Base-by-base conservation (phyloP, 2,113 vertebrate genomes). In the Glareola pratincola region DNA sequence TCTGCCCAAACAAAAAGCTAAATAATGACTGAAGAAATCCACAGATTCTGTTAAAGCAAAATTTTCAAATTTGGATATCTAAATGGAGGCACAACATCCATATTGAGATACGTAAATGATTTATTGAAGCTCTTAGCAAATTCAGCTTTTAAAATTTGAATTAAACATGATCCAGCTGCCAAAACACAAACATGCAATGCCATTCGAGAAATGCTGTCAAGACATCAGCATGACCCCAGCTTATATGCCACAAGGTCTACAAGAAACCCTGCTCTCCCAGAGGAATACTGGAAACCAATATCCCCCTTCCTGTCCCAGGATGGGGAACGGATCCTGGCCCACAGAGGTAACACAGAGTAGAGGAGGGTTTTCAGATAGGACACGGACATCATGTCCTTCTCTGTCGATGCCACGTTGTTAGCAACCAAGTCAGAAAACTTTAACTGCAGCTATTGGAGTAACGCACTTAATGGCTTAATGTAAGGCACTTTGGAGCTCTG, bases 381-480 rank as follows among this genome's bases (percentile, higher is more conserved):
- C 22, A 22, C 76, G 56, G 77, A 91, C 92, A 82, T 69, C 27
- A 10, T 2, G 1, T 68, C 10, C 4, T 2, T 56, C 39, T 72
- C 66, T 76, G 27, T 8, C 78, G 59, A 10, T 41, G 34, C 8
- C 11, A 5, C n/a, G 24, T 53, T 68, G 45, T 47, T 87, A 94
- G 48, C 69, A 87, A 71, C 6, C 12, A 78, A 57, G 26, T 47
- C 43, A 62, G 66, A 89, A 69, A 87, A 48, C 27, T 89, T 89
- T 41, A 83, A 67, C 39, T 64, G 92, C 92, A 68, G 36, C 29
- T 66, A 7, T 7, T 68, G 66, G n/a, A 93, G 16, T 81, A 86
- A 45, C 75, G n/a, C 29, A 73, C 32, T 95, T 92, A 95, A 89
- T 88, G 53, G 30, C 50, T 92, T 95, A 95, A 91, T 91, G 34